These are phyloP conservation scores for Lepidostoma basale DNA, from an alignment of 1,140 invertebrate genomes.

Conservation along the genomic window DNA sequence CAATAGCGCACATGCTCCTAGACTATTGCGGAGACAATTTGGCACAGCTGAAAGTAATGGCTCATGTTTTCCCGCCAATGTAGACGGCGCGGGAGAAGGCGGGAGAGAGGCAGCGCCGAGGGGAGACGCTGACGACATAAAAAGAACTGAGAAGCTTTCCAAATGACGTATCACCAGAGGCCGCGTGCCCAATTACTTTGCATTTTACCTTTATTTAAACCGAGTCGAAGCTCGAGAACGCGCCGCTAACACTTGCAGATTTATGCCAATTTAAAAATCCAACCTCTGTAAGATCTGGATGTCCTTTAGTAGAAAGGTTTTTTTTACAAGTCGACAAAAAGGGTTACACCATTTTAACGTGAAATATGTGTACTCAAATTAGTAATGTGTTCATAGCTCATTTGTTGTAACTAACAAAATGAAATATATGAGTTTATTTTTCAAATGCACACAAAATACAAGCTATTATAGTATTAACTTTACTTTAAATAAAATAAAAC, in stretches of 20 bases:
- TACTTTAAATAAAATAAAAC: too few species aligned
- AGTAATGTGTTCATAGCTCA: too few species aligned
- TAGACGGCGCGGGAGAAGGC: neutral
- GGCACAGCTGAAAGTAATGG: conserved; percentile 45
- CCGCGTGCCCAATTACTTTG: neutral
- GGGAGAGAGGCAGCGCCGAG: neutral
- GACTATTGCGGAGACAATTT: conserved; percentile 42
- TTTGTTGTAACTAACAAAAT: too few species aligned
- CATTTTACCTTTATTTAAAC: conserved; percentile 4
- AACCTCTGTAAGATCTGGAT: too few species aligned
- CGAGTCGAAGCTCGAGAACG: neutral
- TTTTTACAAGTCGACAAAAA: too few species aligned
- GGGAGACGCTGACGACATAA: neutral
- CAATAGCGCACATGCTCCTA: conserved; percentile 17
- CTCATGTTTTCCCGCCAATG: conserved; percentile 30
- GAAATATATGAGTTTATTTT: too few species aligned
- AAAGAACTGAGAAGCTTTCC: conserved; percentile 1
- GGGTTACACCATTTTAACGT: too few species aligned
- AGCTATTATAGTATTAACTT: too few species aligned
- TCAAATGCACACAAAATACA: too few species aligned
- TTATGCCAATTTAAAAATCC: neutral
- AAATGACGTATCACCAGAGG: neutral
- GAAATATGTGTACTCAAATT: too few species aligned
- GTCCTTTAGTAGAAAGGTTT: too few species aligned
- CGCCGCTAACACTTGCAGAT: neutral